Base-by-base conservation (phyloP, 2,113 vertebrate species). In the Guaruba guarouba region DNA sequence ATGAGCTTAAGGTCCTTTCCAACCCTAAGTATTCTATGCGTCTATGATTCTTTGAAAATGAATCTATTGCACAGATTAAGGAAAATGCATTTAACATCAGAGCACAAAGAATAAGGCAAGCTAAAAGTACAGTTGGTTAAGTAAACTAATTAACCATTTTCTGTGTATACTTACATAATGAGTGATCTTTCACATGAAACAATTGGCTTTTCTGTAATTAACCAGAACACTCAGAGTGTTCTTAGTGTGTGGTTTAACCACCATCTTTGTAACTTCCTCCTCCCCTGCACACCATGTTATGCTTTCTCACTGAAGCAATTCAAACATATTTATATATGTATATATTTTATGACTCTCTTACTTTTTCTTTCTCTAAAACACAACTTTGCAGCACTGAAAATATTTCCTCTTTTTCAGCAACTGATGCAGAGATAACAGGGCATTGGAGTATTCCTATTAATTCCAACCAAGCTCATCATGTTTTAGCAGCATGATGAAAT, bases 71-170 rank as follows among this genome's bases (percentile, higher is more conserved):
- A 74, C 59, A 71, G 68, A 92, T 92, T 95, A 95, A 97, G 92
- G 96, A 96, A 97, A 97, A 97, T 88, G 49, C 66, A 87, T 97
- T 97, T 96, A 94, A 92, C 29, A 4, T 96, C 91, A 96, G 49
- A 66, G 55, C n/a, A 95, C 64, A 95, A 96, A 96, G 66, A 97
- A 91, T 88, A 96, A 93, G 79, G 92, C 44, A 64, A 95, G 96
- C 85, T 95, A 95, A 96, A 97, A 97, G 87, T 96, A 88, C 75
- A 96, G 88, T 95, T 97, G 92, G 89, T 94, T 97, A 97, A 98
- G 96, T 97, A 97, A 98, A 97, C 93, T 97, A 98, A 97, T 97
- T 97, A 97, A 97, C 82, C 33, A 80, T 96, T 97, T 98, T 97
- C 93, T 96, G 63, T 33, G 37, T 90, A 59, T 88, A 83, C 92